A percentile compares a stretch with the other conserved stretches of the same genome.
These are phyloP conservation scores for Xiphophorus birchmanni DNA, from an alignment of 2,797 vertebrate genomes.

Conservation along the genomic window DNA sequence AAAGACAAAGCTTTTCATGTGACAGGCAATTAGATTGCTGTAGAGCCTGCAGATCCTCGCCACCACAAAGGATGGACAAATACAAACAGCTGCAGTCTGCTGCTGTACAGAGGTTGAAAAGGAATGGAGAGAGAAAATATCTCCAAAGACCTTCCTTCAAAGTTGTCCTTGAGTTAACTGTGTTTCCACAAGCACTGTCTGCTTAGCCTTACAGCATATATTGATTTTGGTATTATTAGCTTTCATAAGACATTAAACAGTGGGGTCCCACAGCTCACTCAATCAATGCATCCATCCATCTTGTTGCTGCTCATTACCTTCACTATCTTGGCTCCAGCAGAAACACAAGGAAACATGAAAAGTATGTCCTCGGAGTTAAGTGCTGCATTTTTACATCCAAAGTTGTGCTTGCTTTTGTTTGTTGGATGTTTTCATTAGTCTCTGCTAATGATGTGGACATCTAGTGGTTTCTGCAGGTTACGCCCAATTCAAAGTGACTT, in stretches of 20 bases:
- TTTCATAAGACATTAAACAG: conserved; percentile 40
- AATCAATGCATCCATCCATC: conserved; percentile 38
- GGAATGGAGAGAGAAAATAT: conserved; percentile 7
- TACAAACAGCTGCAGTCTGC: conserved; percentile 34
- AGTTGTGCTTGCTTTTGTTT: not conserved
- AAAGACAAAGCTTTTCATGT: conserved; percentile 77
- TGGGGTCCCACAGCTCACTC: conserved; percentile 25
- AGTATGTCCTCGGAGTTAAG: not conserved
- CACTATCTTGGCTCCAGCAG: not conserved
- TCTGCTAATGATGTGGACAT: not conserved
- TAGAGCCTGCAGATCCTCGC: conserved; percentile 43
- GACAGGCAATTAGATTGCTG: conserved; percentile 74
- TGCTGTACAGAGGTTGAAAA: conserved; percentile 7
- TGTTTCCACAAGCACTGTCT: conserved; percentile 20
- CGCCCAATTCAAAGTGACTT: not conserved
- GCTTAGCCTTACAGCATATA: conserved; percentile 30
- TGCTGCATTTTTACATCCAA: not conserved
- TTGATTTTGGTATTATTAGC: conserved; percentile 64
- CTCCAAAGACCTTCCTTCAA: conserved; percentile 10
- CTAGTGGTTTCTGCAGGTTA: not conserved
- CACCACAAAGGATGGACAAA: conserved; percentile 35
- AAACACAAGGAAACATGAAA: not conserved
- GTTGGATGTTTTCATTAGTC: not conserved
- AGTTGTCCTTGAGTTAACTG: conserved; percentile 5
- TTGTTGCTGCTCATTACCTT: conserved; percentile 29